phyloP scores from a whole-genome alignment of 2,888 invertebrate genomes.

The Syritta pipiens region DNA sequence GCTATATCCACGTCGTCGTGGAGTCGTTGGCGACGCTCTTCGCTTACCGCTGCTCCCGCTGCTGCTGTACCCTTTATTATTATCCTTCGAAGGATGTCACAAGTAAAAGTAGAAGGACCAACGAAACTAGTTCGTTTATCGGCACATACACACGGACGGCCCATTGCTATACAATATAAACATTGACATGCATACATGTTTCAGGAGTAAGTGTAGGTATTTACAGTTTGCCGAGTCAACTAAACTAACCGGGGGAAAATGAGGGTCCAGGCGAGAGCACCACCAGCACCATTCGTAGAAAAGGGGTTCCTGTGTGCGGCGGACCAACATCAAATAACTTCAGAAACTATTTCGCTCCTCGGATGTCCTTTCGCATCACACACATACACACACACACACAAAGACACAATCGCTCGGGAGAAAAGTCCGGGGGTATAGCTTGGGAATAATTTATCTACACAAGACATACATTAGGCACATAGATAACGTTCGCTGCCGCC shows the following conservation, averaged over 20 bases:
- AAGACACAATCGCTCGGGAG: neutral
- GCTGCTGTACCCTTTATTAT: conserved; percentile 60
- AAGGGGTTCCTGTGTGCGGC: conserved; percentile 64
- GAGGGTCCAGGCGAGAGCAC: conserved; percentile 41
- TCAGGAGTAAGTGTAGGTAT: conserved; percentile 64
- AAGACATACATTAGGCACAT: conserved; percentile 68
- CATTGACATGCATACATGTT: conserved; percentile 46
- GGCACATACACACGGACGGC: conserved; percentile 42
- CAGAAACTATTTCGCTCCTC: conserved; percentile 69
- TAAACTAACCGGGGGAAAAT: conserved; percentile 51
- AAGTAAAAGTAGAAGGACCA: conserved; percentile 67
- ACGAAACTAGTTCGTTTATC: conserved; percentile 67
- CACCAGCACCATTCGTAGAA: conserved; percentile 45
- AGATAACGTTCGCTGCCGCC: conserved; percentile 63
- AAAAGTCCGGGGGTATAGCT: conserved; percentile 49
- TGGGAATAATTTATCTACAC: conserved; percentile 68
- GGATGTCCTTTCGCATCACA: conserved; percentile 65
- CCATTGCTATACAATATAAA: conserved; percentile 28
- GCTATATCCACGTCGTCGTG: neutral
- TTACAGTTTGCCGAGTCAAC: conserved; percentile 68
- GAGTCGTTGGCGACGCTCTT: conserved; percentile 1
- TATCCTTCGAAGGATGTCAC: conserved; percentile 69
- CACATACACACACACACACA: conserved; percentile 21
- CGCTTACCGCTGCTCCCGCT: conserved; percentile 27
- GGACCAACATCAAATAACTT: conserved; percentile 69